Percentiles rank a stretch among this genome's conserved stretches.
phyloP scores from a whole-genome alignment of 1,140 invertebrate species.

The Idris sp. region DNA sequence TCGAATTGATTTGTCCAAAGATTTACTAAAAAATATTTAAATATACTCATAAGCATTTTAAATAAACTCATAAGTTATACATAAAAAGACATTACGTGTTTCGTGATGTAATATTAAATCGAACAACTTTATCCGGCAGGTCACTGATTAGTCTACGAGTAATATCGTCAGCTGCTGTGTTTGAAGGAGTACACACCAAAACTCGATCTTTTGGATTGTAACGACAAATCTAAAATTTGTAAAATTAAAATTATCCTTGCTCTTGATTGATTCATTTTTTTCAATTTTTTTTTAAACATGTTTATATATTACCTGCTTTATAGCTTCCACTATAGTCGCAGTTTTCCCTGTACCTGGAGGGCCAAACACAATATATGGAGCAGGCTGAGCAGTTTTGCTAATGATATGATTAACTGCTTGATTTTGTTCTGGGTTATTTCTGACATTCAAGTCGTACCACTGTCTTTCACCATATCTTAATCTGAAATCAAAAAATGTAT shows the following conservation, averaged over 20 bases:
- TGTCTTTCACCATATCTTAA: slow-evolving; percentile 6
- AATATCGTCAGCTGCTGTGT: slow-evolving; percentile 88
- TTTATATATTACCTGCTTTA: slow-evolving; percentile 79
- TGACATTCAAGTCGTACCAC: slow-evolving; percentile 86
- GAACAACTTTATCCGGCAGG: slow-evolving; percentile 71
- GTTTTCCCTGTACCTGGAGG: slow-evolving; percentile 91
- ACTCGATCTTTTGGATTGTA: slow-evolving; percentile 77
- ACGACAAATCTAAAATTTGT: slow-evolving; percentile 75
- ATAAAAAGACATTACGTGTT: slow-evolving; percentile 72
- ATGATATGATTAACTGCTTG: slow-evolving; percentile 84
- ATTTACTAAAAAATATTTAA: too few species aligned
- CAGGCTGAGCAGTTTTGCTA: slow-evolving; percentile 79
- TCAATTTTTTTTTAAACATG: too few species aligned
- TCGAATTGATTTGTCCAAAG: too few species aligned
- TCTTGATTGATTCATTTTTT: too few species aligned
- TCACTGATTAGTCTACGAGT: slow-evolving; percentile 78
- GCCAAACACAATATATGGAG: slow-evolving; percentile 88
- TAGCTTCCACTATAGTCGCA: slow-evolving; percentile 86
- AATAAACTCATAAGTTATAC: too few species aligned
- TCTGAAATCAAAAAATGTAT: too few species aligned
- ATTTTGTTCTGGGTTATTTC: slow-evolving; percentile 81
- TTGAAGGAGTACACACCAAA: slow-evolving; percentile 85
- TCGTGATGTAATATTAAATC: slow-evolving; percentile 76
- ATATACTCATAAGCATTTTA: too few species aligned
- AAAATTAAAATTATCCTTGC: too few species aligned